Evolutionary conservation across 1,140 invertebrate species (phyloP).

Genomic region (Tetramorium alpestre): DNA sequence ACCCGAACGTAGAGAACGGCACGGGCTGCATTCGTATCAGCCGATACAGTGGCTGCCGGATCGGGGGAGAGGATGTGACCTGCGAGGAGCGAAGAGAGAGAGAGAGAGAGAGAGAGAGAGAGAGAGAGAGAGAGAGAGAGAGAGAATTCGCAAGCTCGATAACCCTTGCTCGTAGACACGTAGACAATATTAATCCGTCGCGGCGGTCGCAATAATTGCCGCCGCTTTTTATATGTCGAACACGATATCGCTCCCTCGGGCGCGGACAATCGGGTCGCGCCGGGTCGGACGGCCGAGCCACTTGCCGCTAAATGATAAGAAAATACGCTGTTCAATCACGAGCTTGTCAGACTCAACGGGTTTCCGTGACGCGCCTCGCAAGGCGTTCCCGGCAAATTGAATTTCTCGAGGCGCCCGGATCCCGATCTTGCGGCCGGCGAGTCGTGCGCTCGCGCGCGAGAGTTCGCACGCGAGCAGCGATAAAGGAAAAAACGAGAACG

Average conservation of each 20-base stretch:
- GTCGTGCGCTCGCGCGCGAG: neutral
- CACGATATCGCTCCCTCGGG: conserved; percentile 1
- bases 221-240: conserved; percentile 49
- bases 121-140: neutral
- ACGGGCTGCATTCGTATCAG: conserved; percentile 61
- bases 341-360: conserved; percentile 44
- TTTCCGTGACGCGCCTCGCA: conserved; percentile 70
- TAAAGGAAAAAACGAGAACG: neutral
- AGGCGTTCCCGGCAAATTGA: conserved; percentile 67
- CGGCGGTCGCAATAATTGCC: conserved; percentile 50
- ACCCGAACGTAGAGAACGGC: conserved; percentile 35
- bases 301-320: conserved; percentile 53
- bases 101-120: conserved; percentile 3
- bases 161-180: conserved; percentile 24
- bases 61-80: neutral
- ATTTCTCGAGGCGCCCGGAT: conserved; percentile 64
- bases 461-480: neutral
- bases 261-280: conserved; percentile 26
- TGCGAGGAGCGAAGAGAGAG: neutral
- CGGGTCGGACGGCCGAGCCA: neutral
- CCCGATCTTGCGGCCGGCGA: conserved; percentile 15
- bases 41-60: conserved; percentile 8
- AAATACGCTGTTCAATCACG: conserved; percentile 60
- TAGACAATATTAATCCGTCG: conserved; percentile 53
- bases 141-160: conserved; percentile 7